Percentiles rank a stretch among this genome's conserved stretches.
Conservation (phyloP, 2,113 vertebrate genomes). For the Leuciscus idus region DNA sequence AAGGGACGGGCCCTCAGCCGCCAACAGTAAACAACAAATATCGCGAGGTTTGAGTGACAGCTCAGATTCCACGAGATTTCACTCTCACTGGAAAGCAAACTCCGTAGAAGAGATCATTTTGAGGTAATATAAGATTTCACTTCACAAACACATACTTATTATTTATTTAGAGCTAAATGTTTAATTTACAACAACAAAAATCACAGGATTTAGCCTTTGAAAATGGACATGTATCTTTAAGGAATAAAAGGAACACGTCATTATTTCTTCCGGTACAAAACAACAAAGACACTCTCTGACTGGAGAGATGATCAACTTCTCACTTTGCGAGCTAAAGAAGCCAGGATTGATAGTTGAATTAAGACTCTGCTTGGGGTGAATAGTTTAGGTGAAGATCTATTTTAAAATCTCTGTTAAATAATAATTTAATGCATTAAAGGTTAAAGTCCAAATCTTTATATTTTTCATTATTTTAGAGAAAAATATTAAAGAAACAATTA, state of each 20-base stretch:
- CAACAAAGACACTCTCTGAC: background rate
- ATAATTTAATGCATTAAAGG: background rate
- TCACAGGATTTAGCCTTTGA: background rate
- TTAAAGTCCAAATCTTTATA: background rate
- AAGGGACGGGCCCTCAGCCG: conserved; percentile 59
- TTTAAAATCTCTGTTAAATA: background rate
- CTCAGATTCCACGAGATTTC: conserved; percentile 29
- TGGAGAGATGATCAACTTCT: background rate
- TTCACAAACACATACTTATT: background rate
- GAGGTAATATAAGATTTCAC: background rate
- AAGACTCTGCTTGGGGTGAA: background rate
- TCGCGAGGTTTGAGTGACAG: conserved; percentile 42
- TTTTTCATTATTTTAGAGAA: background rate
- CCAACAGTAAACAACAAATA: conserved; percentile 32
- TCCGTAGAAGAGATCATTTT: background rate
- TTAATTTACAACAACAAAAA: background rate
- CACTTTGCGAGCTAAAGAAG: background rate
- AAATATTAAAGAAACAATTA: background rate
- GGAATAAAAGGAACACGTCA: background rate
- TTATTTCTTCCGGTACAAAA: background rate
- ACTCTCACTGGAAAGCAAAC: background rate
- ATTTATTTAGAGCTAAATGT: background rate
- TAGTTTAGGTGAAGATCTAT: too few species aligned
- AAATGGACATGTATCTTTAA: background rate
- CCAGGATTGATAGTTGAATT: background rate